Percentiles rank a stretch among this genome's conserved stretches.
Evolutionary conservation across 2,888 invertebrate genomes (phyloP).

Genomic region (Hedychridium roseum): DNA sequence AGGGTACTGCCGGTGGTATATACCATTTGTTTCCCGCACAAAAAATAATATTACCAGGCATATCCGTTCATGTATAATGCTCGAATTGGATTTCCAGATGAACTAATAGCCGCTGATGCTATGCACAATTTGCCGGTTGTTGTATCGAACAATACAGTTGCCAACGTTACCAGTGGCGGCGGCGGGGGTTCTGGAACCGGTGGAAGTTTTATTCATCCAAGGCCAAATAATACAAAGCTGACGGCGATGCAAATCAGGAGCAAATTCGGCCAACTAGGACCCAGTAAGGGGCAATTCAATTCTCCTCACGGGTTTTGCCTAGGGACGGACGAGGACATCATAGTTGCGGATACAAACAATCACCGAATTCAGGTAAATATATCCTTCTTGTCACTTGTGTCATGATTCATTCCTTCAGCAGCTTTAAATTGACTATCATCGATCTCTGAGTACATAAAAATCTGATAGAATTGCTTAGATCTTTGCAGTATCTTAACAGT

Average conservation of each 20-base stretch:
- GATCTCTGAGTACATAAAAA: too few relatives aligned
- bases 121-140: conserved; percentile 58
- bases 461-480: too few relatives aligned
- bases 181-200: conserved; percentile 50
- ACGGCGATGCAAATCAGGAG: conserved; percentile 88
- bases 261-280: conserved; percentile 94
- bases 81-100: conserved; percentile 43
- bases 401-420: too few relatives aligned
- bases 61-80: neutral
- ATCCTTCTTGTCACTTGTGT: too few relatives aligned
- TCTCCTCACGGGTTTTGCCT: conserved; percentile 97
- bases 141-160: conserved; percentile 51
- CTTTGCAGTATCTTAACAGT: too few relatives aligned
- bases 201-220: conserved; percentile 53
- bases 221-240: conserved; percentile 68
- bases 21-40: too few relatives aligned
- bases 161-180: conserved; percentile 48
- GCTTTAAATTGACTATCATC: too few relatives aligned
- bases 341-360: conserved; percentile 96
- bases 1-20: conserved; percentile 51
- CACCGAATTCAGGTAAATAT: conserved; percentile 84
- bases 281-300: conserved; percentile 93
- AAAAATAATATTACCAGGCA: neutral
- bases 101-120: conserved; percentile 57
- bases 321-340: conserved; percentile 93